These are phyloP conservation scores for Phortica okadai DNA, from an alignment of 2,888 invertebrate species.

Conservation along the genomic window DNA sequence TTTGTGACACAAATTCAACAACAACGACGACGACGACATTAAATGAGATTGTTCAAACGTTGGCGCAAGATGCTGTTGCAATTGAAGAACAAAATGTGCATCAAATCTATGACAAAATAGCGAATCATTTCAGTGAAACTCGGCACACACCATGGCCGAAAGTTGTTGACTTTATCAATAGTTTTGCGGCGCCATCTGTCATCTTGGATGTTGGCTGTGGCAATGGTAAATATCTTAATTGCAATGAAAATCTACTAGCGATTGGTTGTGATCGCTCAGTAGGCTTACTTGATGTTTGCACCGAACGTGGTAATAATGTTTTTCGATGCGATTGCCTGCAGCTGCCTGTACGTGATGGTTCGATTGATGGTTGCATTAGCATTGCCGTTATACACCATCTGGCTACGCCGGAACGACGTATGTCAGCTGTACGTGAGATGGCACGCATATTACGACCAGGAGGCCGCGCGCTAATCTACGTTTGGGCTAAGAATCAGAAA, in stretches of 20 bases:
- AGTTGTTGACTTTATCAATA: constrained; percentile 86
- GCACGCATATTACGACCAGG: constrained; percentile 83
- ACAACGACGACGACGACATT: constrained; percentile 29
- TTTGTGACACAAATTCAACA: constrained; percentile 81
- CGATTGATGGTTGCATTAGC: constrained; percentile 90
- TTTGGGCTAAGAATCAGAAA: constrained; percentile 96
- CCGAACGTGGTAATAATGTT: constrained; percentile 80
- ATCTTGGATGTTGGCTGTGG: constrained; percentile 97
- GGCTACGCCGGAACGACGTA: constrained; percentile 87
- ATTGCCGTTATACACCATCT: constrained; percentile 99
- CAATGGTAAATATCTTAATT: constrained; percentile 94
- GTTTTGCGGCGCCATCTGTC: constrained; percentile 82
- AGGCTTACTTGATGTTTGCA: constrained; percentile 83
- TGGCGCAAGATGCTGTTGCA: constrained; percentile 78
- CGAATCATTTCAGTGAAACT: constrained; percentile 95
- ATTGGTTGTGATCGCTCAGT: constrained; percentile 89
- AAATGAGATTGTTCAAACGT: constrained; percentile 47
- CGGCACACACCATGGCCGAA: constrained; percentile 96
- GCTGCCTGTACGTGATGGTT: constrained; percentile 82
- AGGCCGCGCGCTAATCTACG: constrained; percentile 91
- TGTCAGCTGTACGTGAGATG: constrained; percentile 86
- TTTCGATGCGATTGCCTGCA: constrained; percentile 86
- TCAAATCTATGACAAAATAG: constrained; percentile 95
- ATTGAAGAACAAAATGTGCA: constrained; percentile 88
- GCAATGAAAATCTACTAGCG: constrained; percentile 76